These are phyloP conservation scores for Zaprionus lachaisei DNA, from an alignment of 1,140 invertebrate species.

Conservation along the genomic window DNA sequence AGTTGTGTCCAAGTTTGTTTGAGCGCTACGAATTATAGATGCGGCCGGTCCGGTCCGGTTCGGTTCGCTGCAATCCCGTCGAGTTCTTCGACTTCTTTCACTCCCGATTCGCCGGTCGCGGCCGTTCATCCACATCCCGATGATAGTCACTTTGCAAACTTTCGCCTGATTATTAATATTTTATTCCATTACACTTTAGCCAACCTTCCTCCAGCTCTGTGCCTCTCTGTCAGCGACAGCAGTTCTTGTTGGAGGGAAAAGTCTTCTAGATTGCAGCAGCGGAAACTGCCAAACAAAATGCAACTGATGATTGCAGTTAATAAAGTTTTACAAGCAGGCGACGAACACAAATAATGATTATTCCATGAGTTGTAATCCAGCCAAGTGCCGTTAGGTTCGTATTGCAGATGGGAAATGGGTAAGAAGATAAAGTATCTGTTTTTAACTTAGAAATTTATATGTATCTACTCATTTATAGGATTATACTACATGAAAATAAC, in stretches of 20 bases:
- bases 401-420: not conserved
- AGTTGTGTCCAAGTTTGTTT: slow-evolving; percentile 73
- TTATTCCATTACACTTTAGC: slow-evolving; percentile 71
- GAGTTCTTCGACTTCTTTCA: slow-evolving; percentile 7
- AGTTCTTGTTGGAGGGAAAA: slow-evolving; percentile 52
- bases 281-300: slow-evolving; percentile 48
- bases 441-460: not conserved
- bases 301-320: slow-evolving; percentile 51
- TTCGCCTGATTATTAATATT: slow-evolving; percentile 78
- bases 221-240: slow-evolving; percentile 69
- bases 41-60: slow-evolving; percentile 57
- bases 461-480: no score
- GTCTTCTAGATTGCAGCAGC: slow-evolving; percentile 14
- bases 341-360: slow-evolving; percentile 38
- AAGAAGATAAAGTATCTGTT: not conserved
- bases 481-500: no score
- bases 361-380: slow-evolving; percentile 19
- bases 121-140: slow-evolving; percentile 45
- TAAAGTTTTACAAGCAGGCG: slow-evolving; percentile 33
- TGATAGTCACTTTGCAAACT: slow-evolving; percentile 77
- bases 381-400: not conserved
- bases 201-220: not conserved
- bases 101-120: slow-evolving; percentile 18
- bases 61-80: not conserved
- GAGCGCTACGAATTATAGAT: slow-evolving; percentile 76